phyloP scores from a whole-genome alignment of 2,797 vertebrate genomes.

The Protonibea diacanthus region DNA sequence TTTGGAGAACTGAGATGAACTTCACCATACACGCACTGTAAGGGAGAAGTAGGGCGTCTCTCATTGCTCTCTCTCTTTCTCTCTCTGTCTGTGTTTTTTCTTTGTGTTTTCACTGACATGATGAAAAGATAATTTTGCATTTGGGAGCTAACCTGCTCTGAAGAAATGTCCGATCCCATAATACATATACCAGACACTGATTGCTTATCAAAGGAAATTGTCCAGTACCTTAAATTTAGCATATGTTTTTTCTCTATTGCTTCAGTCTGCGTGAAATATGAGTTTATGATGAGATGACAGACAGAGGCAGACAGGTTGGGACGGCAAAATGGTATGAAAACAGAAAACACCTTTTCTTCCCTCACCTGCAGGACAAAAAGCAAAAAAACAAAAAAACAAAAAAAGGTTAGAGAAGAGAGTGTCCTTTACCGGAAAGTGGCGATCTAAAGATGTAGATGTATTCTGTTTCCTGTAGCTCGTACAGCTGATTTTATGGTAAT shows the following conservation, averaged over 20 bases:
- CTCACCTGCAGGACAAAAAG: conserved; percentile 32
- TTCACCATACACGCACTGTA: conserved; percentile 11
- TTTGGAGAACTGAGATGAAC: conserved; percentile 43
- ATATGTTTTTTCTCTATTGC: conserved; percentile 45
- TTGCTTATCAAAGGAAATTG: conserved; percentile 74
- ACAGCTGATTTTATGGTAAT: conserved; percentile 67
- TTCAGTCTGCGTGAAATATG: conserved; percentile 52
- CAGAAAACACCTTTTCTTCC: conserved; percentile 36
- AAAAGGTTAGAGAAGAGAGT: not conserved
- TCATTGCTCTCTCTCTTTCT: conserved; percentile 23
- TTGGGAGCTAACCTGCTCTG: conserved; percentile 56
- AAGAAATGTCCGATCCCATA: conserved; percentile 54
- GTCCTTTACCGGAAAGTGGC: conserved; percentile 12
- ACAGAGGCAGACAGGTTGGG: conserved; percentile 34
- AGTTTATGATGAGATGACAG: conserved; percentile 49
- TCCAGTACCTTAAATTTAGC: conserved; percentile 36
- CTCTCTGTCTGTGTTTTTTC: conserved; percentile 17
- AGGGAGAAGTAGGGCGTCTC: conserved; percentile 19
- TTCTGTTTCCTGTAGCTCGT: conserved; percentile 59
- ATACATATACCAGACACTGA: conserved; percentile 65
- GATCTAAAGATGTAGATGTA: conserved; percentile 29
- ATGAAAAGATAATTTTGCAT: conserved; percentile 65
- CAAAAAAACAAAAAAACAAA: not conserved
- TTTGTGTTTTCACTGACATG: conserved; percentile 51
- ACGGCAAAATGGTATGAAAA: conserved; percentile 17